Base-by-base conservation (phyloP, 2,113 vertebrate genomes). In the Podiceps cristatus region DNA sequence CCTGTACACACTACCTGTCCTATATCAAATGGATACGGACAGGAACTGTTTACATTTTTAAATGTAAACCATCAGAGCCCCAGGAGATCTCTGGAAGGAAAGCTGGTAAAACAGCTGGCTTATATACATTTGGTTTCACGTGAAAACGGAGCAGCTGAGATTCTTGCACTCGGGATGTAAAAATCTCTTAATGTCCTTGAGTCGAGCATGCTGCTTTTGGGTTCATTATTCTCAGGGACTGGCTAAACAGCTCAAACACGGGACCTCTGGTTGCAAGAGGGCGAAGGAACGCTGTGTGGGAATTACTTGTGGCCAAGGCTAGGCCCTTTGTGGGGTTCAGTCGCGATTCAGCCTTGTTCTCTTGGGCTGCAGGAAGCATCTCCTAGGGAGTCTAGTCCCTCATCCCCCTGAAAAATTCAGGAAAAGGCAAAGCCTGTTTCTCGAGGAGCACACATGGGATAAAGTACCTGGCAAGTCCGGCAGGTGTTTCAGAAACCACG, bases 231-330 rank as follows among this genome's bases (percentile, higher is more conserved):
- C 4, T 19, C 42, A 55, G 47, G 33, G 49, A 42, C 7, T n/a
- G 33, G 42, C 33, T 62, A 69, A 31, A 9, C 22, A 49, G 31
- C 33, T 67, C 16, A 44, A 62, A 79, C 35, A 33, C 11, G 37
- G 28, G 29, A 58, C 19, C 31, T 79, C 7, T 60, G 52, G 18
- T 31, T 75, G 37, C 42, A 63, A 49, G 67, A 20, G 35, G 33
- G 35, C 0, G 0, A 89, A 50, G 42, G 33, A 66, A 24, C n/a
- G 71, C 27, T 8, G 2, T 59, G 29, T 58, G 60, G 35, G 28
- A 78, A 29, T 66, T 23, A 9, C 13, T 11, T 12, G 42, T 42
- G 42, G 42, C n/a, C 59, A 58, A 0, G 0, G 5, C 40, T 29
- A 12, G 22, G 28, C 44, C 28, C 10, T 40, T 68, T 33, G 7